phyloP scores from a whole-genome alignment of 2,797 vertebrate species.

The Rhinogobio ventralis region DNA sequence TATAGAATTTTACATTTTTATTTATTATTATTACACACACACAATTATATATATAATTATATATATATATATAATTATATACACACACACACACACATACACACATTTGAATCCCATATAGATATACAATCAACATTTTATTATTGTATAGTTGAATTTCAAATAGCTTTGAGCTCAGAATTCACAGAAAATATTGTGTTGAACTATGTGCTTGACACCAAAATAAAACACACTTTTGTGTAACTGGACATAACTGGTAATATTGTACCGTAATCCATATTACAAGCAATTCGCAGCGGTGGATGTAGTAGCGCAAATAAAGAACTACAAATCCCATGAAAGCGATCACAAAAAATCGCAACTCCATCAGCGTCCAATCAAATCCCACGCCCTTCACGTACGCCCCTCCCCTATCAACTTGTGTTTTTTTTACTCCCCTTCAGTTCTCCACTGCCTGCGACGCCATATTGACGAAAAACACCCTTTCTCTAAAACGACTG shows the following conservation, averaged over 20 bases:
- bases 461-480: conserved; percentile 94
- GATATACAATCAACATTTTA: too few species aligned
- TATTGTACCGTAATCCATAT: neutral
- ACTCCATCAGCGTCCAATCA: conserved; percentile 67
- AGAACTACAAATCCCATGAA: conserved; percentile 60
- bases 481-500: conserved; percentile 63
- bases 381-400: conserved; percentile 59
- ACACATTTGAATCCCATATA: neutral
- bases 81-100: too few species aligned
- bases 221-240: neutral
- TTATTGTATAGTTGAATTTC: too few species aligned
- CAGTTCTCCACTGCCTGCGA: conserved; percentile 81
- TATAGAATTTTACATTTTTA: neutral
- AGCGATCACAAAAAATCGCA: neutral
- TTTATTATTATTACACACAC: neutral
- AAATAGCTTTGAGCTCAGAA: neutral
- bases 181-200: neutral
- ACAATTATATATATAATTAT: too few species aligned
- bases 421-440: conserved; percentile 75
- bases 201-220: neutral
- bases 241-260: neutral
- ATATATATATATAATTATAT: too few species aligned
- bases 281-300: neutral
- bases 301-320: neutral
- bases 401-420: conserved; percentile 73